These are phyloP conservation scores for Euborellia annulipes DNA, from an alignment of 1,140 invertebrate genomes.

Conservation along the genomic window DNA sequence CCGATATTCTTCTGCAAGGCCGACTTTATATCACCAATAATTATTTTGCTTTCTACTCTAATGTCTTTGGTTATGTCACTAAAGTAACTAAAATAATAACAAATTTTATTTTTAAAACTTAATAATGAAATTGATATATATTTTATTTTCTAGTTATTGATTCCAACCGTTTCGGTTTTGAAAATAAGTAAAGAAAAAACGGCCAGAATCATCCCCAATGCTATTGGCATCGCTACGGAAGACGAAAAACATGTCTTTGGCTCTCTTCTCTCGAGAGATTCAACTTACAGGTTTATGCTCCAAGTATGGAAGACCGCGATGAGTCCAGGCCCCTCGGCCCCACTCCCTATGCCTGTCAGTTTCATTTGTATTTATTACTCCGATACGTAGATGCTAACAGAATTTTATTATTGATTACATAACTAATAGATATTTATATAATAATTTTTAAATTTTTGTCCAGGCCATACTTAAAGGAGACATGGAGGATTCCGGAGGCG, in stretches of 20 bases:
- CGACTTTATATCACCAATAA: conserved; percentile 84
- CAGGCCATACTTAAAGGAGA: no score
- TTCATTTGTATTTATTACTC: no score
- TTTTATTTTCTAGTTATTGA: conserved; percentile 43
- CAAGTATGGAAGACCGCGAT: conserved; percentile 47
- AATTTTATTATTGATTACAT: no score
- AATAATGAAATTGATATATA: no score
- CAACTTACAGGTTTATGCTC: conserved; percentile 68
- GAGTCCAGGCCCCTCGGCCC: background rate
- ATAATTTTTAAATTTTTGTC: no score
- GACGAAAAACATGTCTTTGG: conserved; percentile 80
- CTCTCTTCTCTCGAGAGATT: conserved; percentile 72
- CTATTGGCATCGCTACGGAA: conserved; percentile 68
- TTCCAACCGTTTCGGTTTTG: conserved; percentile 62
- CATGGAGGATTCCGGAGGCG: no score
- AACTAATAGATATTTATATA: no score
- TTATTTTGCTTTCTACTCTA: conserved; percentile 90
- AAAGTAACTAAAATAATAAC: no score
- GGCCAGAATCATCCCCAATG: conserved; percentile 78
- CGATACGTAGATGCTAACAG: no score
- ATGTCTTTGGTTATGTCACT: conserved; percentile 83
- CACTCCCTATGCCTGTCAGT: background rate
- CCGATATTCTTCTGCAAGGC: conserved; percentile 82
- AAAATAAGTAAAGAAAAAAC: conserved; percentile 83
- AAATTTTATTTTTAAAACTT: background rate